Percentiles rank a stretch among this genome's conserved stretches.
These are phyloP conservation scores for Arvicola amphibius DNA, from an alignment of 2,797 vertebrate species.

Conservation along the genomic window DNA sequence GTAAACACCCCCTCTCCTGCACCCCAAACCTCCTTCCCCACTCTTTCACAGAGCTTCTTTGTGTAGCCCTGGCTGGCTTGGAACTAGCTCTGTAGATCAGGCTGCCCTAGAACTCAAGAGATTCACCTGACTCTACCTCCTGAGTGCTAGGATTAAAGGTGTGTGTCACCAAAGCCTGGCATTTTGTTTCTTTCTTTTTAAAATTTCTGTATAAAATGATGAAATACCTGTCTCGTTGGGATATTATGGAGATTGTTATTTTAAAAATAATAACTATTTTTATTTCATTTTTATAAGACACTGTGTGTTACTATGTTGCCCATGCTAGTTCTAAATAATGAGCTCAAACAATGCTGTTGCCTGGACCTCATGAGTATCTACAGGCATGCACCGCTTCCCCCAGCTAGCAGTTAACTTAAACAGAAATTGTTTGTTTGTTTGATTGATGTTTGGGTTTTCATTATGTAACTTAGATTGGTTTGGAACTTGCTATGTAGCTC, in stretches of 20 bases:
- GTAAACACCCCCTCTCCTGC: too few species aligned
- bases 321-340: neutral
- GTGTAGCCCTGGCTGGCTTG: neutral
- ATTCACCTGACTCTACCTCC: neutral
- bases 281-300: neutral
- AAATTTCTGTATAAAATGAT: neutral
- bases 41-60: neutral
- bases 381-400: neutral
- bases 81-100: neutral
- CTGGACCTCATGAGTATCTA: neutral
- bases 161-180: accelerated
- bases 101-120: neutral
- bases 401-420: neutral
- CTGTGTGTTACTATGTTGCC: neutral
- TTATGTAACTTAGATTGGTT: neutral
- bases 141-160: neutral
- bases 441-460: neutral
- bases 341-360: neutral
- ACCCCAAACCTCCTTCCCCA: neutral
- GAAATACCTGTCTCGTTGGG: neutral
- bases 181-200: neutral
- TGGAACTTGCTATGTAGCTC: neutral
- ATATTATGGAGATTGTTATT: slow-evolving; percentile 12
- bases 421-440: neutral
- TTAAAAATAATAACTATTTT: slow-evolving; percentile 3